These are phyloP conservation scores for Thunnus maccoyii DNA, from an alignment of 2,113 vertebrate species.

Conservation along the genomic window DNA sequence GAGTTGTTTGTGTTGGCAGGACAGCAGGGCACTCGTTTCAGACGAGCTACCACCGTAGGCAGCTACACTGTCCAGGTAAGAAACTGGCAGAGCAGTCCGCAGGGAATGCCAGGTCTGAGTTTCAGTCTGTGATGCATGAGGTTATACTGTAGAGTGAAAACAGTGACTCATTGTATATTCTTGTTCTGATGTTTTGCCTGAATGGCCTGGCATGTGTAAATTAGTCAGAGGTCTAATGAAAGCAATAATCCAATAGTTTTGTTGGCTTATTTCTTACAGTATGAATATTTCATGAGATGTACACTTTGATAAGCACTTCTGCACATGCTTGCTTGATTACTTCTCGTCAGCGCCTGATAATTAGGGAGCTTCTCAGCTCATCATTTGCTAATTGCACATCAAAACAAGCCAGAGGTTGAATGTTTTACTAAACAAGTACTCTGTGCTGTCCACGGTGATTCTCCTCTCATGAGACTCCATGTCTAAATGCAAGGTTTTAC, in stretches of 20 bases:
- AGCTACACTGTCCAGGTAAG: slow-evolving; percentile 97
- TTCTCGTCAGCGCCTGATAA: slow-evolving; percentile 55
- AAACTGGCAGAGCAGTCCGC: slow-evolving; percentile 7
- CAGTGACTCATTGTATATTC: neutral
- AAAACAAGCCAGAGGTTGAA: slow-evolving; percentile 63
- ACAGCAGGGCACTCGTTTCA: slow-evolving; percentile 92
- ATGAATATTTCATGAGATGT: slow-evolving; percentile 63
- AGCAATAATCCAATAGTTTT: slow-evolving; percentile 28
- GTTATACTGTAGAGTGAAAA: neutral
- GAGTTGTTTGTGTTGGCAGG: slow-evolving; percentile 94
- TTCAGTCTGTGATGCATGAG: neutral
- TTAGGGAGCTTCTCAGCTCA: slow-evolving; percentile 54
- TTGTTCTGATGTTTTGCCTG: slow-evolving; percentile 25
- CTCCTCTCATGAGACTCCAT: slow-evolving; percentile 14
- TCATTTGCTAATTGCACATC: slow-evolving; percentile 68
- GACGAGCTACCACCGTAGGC: slow-evolving; percentile 91
- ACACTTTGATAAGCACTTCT: slow-evolving; percentile 46
- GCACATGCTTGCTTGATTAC: slow-evolving; percentile 33
- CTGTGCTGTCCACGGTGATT: neutral
- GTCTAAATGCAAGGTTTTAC: slow-evolving; percentile 9
- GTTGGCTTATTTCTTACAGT: slow-evolving; percentile 25
- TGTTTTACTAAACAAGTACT: slow-evolving; percentile 47
- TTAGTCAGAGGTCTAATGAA: slow-evolving; percentile 31
- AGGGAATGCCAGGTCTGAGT: slow-evolving; percentile 8
- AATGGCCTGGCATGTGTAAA: slow-evolving; percentile 4